Percentiles rank a stretch among this genome's conserved stretches.
These are phyloP conservation scores for Lepus europaeus DNA, from an alignment of 2,113 vertebrate species.

Conservation along the genomic window DNA sequence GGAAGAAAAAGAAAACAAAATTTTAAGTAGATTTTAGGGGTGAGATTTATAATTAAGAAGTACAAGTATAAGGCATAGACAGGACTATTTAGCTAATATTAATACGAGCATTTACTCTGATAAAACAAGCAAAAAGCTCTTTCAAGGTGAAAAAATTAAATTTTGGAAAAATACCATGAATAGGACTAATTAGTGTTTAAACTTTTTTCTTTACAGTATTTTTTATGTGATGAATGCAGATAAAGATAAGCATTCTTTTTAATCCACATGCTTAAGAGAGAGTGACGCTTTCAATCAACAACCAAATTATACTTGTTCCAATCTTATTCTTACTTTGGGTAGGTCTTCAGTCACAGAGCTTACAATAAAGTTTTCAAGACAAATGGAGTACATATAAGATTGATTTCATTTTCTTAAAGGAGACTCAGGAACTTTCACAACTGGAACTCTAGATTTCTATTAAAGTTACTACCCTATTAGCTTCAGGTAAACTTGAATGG, in stretches of 20 bases:
- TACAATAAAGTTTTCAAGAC: constrained; percentile 47
- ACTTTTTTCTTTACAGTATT: not conserved
- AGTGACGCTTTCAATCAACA: constrained; percentile 59
- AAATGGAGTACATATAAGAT: constrained; percentile 4
- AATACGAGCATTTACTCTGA: constrained; percentile 10
- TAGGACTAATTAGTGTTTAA: constrained; percentile 26
- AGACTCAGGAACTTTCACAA: constrained; percentile 48
- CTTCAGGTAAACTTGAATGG: constrained; percentile 69
- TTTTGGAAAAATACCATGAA: constrained; percentile 60
- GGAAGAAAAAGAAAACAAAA: not conserved
- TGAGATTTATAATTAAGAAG: constrained; percentile 8
- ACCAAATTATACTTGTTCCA: constrained; percentile 34
- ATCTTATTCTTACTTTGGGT: constrained; percentile 37
- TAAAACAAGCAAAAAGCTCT: constrained; percentile 39
- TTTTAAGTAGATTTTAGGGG: not conserved
- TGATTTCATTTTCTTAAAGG: constrained; percentile 63
- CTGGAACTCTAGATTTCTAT: constrained; percentile 61
- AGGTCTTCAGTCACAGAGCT: not conserved
- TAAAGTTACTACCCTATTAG: constrained; percentile 6
- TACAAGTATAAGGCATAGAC: constrained; percentile 5
- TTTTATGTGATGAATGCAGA: constrained; percentile 62
- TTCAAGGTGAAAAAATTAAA: constrained; percentile 63
- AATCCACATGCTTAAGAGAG: not conserved
- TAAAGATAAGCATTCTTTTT: not conserved
- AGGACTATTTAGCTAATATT: not conserved